These are phyloP conservation scores for Prionace glauca DNA, from an alignment of 2,797 vertebrate species.

Conservation along the genomic window DNA sequence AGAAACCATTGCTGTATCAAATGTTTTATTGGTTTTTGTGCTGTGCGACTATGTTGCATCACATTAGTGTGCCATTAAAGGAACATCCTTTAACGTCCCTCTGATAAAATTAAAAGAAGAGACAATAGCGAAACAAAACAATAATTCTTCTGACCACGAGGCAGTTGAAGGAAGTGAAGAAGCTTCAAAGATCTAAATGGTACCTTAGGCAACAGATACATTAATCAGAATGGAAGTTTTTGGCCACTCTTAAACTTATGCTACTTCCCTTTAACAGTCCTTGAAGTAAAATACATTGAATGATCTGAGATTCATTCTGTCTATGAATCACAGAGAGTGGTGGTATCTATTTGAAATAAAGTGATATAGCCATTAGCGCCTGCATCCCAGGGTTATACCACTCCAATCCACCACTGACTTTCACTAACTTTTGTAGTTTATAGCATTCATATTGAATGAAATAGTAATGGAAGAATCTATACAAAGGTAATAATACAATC, in stretches of 20 bases:
- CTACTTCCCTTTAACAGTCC: neutral
- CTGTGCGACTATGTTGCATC: neutral
- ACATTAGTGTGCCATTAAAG: neutral
- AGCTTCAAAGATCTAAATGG: too few species aligned
- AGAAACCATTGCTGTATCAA: constrained; percentile 15
- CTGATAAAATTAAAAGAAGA: neutral
- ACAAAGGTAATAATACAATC: neutral
- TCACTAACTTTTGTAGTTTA: neutral
- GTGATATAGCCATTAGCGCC: neutral
- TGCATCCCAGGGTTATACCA: neutral
- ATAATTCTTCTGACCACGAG: constrained; percentile 15
- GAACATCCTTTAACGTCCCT: neutral
- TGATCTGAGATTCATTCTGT: neutral
- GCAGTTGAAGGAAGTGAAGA: neutral
- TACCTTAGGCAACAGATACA: neutral
- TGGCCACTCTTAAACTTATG: neutral
- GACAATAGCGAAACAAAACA: neutral
- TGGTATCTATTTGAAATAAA: constrained; percentile 12
- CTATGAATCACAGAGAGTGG: neutral
- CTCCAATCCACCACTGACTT: neutral
- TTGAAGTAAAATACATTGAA: constrained; percentile 10
- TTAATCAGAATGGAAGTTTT: constrained; percentile 20
- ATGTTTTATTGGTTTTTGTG: neutral
- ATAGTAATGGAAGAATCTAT: neutral
- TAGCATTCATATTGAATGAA: neutral